Conservation (phyloP, 1,140 invertebrate genomes). For the Bradynema listronoti region DNA sequence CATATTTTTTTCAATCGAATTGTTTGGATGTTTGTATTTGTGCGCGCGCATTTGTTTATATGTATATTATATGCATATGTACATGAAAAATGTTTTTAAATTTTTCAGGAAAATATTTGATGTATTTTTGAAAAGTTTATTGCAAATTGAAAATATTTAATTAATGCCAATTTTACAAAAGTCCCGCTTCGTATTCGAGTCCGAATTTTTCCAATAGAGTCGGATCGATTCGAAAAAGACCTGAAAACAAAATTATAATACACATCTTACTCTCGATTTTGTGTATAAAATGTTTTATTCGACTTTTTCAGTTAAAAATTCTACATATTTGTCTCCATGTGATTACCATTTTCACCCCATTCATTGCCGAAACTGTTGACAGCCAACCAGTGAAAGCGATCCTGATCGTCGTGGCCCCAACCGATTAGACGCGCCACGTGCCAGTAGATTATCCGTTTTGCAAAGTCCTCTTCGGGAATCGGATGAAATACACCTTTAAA, state of each 20-base stretch:
- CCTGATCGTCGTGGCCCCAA: slow-evolving; percentile 51
- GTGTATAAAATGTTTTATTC: neutral
- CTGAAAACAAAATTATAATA: slow-evolving; percentile 22
- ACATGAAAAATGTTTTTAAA: too few relatives aligned
- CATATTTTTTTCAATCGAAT: too few relatives aligned
- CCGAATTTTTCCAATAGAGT: slow-evolving; percentile 49
- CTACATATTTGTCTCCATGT: neutral
- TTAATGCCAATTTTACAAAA: too few relatives aligned
- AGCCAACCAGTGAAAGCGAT: slow-evolving; percentile 50
- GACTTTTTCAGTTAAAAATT: neutral
- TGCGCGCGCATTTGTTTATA: too few relatives aligned
- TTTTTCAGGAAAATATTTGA: too few relatives aligned
- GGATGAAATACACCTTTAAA: slow-evolving; percentile 53
- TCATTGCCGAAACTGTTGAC: slow-evolving; percentile 52
- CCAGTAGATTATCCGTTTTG: slow-evolving; percentile 55
- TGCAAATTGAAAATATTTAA: too few relatives aligned
- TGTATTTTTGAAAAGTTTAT: too few relatives aligned
- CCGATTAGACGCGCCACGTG: slow-evolving; percentile 56
- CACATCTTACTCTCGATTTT: neutral
- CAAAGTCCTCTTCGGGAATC: slow-evolving; percentile 44
- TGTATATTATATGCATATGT: too few relatives aligned
- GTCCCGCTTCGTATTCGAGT: slow-evolving; percentile 49
- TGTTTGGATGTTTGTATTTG: too few relatives aligned
- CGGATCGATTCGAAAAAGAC: slow-evolving; percentile 53
- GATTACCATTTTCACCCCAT: slow-evolving; percentile 56